Percentiles rank a stretch among this genome's conserved stretches.
These are phyloP conservation scores for Drosophila repleta DNA, from an alignment of 1,140 invertebrate genomes.

Conservation along the genomic window DNA sequence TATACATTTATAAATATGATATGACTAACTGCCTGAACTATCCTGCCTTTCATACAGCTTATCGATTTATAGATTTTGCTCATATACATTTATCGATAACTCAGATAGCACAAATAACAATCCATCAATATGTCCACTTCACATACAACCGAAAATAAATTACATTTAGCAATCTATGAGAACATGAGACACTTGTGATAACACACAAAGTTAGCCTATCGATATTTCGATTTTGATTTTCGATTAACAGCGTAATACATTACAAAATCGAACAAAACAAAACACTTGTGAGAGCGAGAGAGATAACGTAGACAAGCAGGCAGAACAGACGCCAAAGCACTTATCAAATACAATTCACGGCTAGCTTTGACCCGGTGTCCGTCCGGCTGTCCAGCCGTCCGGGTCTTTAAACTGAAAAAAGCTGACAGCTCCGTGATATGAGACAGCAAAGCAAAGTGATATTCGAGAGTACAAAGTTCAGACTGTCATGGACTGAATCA, in stretches of 20 bases:
- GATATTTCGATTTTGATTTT: too few relatives aligned
- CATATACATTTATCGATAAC: too few relatives aligned
- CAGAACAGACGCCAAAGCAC: constrained; percentile 5
- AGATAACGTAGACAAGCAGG: too few relatives aligned
- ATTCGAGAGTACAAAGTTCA: constrained; percentile 28
- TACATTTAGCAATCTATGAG: not conserved
- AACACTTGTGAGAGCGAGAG: constrained; percentile 14
- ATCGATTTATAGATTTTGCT: too few relatives aligned
- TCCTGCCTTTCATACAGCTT: too few relatives aligned
- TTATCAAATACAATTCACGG: constrained; percentile 36
- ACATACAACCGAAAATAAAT: too few relatives aligned
- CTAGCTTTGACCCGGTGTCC: constrained; percentile 37
- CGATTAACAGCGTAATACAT: too few relatives aligned
- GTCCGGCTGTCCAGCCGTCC: constrained; percentile 2
- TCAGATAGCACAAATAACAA: too few relatives aligned
- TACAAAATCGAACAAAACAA: constrained; percentile 3
- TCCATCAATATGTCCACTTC: too few relatives aligned
- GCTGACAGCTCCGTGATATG: constrained; percentile 33
- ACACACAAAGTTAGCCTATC: not conserved
- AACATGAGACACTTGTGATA: not conserved
- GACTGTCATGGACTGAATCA: constrained; percentile 1
- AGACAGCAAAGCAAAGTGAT: constrained; percentile 1
- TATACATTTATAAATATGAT: too few relatives aligned
- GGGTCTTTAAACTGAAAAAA: not conserved
- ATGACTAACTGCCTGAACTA: too few relatives aligned